Base-by-base conservation (phyloP, 2,113 vertebrate genomes). In the Triplophysa siluroides region DNA sequence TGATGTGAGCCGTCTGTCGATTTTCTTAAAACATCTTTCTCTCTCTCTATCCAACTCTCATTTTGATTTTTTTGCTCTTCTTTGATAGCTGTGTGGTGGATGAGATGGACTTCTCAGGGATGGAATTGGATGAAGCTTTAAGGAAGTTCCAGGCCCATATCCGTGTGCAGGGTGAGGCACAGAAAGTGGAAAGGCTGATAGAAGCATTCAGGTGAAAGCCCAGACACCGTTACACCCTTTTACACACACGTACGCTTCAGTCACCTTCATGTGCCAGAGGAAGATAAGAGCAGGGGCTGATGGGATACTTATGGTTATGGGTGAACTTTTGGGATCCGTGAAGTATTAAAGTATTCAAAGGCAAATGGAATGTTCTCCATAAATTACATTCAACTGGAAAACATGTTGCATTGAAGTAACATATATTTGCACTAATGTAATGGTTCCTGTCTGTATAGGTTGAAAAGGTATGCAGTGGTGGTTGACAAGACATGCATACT, bases 71-170 rank as follows among this genome's bases (percentile, higher is more conserved):
- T 18, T 78, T 29, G 56, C 76, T 68, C 50, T 56, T 56, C 78
- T 29, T 14, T 38, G 26, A 70, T 85, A 99, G 97, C 81, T 99
- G 97, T 24, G 97, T 99, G 67, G 97, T 98, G 83, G 97, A 99
- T 75, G 97, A 98, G 89, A 99, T 99, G 98, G 97, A 98, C 88
- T 98, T 98, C 89, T 98, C 96, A 0, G 94, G 95, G 21, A 98
- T 98, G 96, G 98, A 99, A 88, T 90, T 99, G 88, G 98, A 99
- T 16, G 97, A 99, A 88, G 98, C 98, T 4, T 93, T 99, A 86
- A 92, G 98, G 88, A 99, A 98, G 90, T 98, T 99, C 89, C 98
- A 99, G 88, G 96, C 97, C 41, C 98, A 99, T 87, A 98, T 99
- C 77, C 96, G 98, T 60, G 97, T 98, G 68, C 98, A 98, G 81